Base-by-base conservation (phyloP, 2,113 vertebrate species). In the Gasterosteus aculeatus region DNA sequence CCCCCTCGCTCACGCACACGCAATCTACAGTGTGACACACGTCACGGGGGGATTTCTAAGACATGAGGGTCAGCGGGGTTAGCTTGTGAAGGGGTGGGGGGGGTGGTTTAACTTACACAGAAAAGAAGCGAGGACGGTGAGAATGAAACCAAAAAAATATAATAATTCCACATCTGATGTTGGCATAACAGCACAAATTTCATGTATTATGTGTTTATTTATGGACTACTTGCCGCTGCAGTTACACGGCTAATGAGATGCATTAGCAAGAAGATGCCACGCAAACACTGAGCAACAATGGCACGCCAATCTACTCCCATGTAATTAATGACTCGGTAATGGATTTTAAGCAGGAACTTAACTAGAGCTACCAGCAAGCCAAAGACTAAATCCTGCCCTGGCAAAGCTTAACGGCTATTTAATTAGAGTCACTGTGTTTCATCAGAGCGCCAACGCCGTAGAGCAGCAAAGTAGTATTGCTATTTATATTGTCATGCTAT, bases 361-460 rank as follows among this genome's bases (percentile, higher is more conserved):
- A 86, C 69, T 69, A 56, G 2, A 78, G 85, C 76, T 59, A 71
- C 42, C 69, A 87, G 64, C 33, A 41, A 75, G 79, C 77, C 65
- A 77, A 69, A 60, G 31, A 42, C 83, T 87, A 86, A 90, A 90
- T 85, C 81, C 83, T 39, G 46, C 67, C 54, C 75, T 78, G 79
- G 83, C 18, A 82, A 61, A 29, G 12, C 38, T 44, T 63, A 9
- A 8, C 54, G 31, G 39, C 49, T 38, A 63, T 75, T 74, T 77
- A 74, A 78, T 86, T 73, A 74, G 57, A 81, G 67, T 49, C 51
- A 58, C 39, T 66, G 63, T 46, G 14, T 62, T 71, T 82, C 1
- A 71, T 14, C 58, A 69, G 49, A 11, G 12, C 31, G 75, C 59
- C 19, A 49, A 41, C 15, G 29, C 41, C 4, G 11, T 31, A 18